phyloP scores from a whole-genome alignment of 2,888 invertebrate species.

The Tachina grossa region DNA sequence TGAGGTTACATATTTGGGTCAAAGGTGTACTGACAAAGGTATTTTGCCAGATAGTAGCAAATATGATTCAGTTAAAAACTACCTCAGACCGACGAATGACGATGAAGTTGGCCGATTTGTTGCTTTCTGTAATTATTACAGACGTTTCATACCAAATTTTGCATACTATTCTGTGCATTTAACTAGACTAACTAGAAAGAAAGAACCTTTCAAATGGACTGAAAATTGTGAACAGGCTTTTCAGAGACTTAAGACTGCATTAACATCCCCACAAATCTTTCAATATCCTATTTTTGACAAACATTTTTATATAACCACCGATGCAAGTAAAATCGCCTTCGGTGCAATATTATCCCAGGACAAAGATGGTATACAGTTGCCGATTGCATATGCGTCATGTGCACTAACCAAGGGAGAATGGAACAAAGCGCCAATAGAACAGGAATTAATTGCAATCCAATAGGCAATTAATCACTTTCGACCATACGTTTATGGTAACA shows the following conservation, averaged over 20 bases:
- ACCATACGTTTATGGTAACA: no score
- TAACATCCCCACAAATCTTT: neutral
- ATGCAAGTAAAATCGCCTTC: neutral
- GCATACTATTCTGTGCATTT: neutral
- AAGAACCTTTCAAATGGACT: no score
- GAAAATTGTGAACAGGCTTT: neutral
- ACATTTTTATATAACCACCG: conserved; percentile 16
- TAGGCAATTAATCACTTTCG: no score
- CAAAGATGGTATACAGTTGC: conserved; percentile 37
- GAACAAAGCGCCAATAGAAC: conserved; percentile 70
- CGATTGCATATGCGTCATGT: conserved; percentile 64
- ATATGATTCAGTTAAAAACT: no score
- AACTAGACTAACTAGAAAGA: no score
- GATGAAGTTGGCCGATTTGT: no score
- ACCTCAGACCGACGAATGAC: no score
- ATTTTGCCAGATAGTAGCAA: no score
- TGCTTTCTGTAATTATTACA: no score
- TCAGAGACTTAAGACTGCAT: neutral
- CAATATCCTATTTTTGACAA: neutral
- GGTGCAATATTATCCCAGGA: conserved; percentile 7
- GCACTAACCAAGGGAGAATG: conserved; percentile 71
- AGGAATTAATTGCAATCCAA: no score
- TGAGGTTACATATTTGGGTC: conserved; percentile 20
- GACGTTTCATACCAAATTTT: conserved; percentile 8
- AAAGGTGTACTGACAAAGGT: no score